Conservation (phyloP, 2,113 vertebrate genomes). For the Zingel zingel region DNA sequence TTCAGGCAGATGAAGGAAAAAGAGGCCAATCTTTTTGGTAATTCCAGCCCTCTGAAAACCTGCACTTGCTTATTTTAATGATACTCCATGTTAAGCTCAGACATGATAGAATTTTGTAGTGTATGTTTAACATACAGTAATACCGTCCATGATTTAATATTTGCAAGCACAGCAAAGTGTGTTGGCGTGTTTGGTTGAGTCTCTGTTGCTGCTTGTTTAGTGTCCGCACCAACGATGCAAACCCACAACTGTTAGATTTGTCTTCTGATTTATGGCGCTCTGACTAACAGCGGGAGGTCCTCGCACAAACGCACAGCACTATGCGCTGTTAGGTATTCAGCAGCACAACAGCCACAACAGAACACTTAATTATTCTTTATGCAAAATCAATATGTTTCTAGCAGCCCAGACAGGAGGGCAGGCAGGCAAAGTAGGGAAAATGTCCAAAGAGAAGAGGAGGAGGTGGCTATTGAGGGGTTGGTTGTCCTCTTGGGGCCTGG, state of each 20-base stretch:
- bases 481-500: constrained; percentile 60
- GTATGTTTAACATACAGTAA: constrained; percentile 13
- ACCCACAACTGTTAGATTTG: constrained; percentile 38
- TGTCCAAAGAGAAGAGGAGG: constrained; percentile 7
- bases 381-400: constrained; percentile 75
- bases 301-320: constrained; percentile 44
- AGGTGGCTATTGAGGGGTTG: constrained; percentile 19
- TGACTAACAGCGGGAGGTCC: constrained; percentile 46
- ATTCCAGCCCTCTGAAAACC: constrained; percentile 64
- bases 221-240: constrained; percentile 30
- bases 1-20: constrained; percentile 59
- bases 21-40: constrained; percentile 55
- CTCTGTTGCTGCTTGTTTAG: constrained; percentile 41
- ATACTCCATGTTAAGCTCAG: constrained; percentile 17
- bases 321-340: constrained; percentile 61
- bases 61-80: constrained; percentile 46
- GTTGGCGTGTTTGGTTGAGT: background rate
- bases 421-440: background rate
- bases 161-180: background rate
- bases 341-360: constrained; percentile 59
- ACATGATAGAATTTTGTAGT: constrained; percentile 3
- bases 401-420: constrained; percentile 33
- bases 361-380: constrained; percentile 78
- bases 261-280: constrained; percentile 58
- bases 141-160: background rate